Evolutionary conservation across 2,113 vertebrate genomes (phyloP), one percentile per base, ranked within the genome.

Genomic region (Albula glossodonta): DNA sequence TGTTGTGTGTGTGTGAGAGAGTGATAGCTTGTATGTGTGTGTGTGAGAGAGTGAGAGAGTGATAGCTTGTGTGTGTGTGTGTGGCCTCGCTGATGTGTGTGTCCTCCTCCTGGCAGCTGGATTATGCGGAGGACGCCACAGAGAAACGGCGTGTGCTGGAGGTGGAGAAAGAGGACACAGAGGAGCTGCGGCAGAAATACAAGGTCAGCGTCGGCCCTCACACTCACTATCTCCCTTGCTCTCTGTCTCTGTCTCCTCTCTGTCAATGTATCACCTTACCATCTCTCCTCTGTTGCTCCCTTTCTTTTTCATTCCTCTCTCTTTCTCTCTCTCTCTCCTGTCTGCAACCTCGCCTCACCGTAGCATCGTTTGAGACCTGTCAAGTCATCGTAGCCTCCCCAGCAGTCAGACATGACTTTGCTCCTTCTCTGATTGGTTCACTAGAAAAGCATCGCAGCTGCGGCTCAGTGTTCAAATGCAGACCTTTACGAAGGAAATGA

Each of bases 111-210:
- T 9, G 51, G 51, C 52, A 99, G 98, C 94, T 99, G 10, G 98
- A 99, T 92, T 99, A 99, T 87, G 98, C 98, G 0, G 98, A 99
- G 92, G 98, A 99, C 92, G 98, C 98, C 89, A 99, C 98, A 77
- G 98, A 99, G 92, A 97, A 98, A 91, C 96, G 98, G 85, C 95
- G 98, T 87, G 98, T 96, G 79, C 94, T 99, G 88, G 98, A 99
- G 92, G 97, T 99, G 91, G 98, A 99, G 92, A 99, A 99, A 86
- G 98, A 99, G 94, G 98, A 99, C 90, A 99, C 98, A 0, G 98
- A 99, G 91, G 98, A 99, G 92, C 95, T 98, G 80, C 96, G 98
- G 82, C 98, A 99, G 90, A 99, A 99, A 87, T 99, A 99, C 92
- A 99, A 99, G 96, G 98, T 98, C 88, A 78, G 84, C 4, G 3